Base-by-base conservation (phyloP, 2,888 invertebrate genomes). In the Papilio protenor region DNA sequence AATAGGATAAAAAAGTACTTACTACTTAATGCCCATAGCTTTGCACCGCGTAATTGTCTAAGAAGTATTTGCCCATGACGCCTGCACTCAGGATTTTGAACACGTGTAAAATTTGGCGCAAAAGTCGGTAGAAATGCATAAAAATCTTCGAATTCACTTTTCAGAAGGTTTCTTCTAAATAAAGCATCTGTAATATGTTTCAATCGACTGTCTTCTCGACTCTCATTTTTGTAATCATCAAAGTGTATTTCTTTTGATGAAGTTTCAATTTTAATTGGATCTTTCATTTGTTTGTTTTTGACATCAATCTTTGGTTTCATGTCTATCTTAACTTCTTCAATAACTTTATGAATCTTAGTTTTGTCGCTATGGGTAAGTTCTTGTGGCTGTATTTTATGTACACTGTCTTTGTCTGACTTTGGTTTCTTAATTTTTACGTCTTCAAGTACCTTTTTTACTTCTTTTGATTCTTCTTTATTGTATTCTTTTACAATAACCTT, bases 1-100 rank as follows among this genome's bases (percentile, higher is more conserved):
- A 45, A 61, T 1, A 18, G 12, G 1, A 75, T 66, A 49, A 75
- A 81, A 81, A 40, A 61, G n/a, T 83, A 95, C 96, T 95, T 93
- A 97, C 97, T 97, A 90, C 96, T 96, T 83, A 97, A 89, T 78
- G 97, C 96, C 97, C 97, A 97, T 82, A 97, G 86, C 89, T 96
- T 96, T 80, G 96, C 95, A 76, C 96, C 96, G 49, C 96, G 95
- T 85, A 97, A 89, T 89, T 97, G 96, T 81, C 96, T 94, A 82
- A 96, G 91, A 83, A 96, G 95, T 84, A 97, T 96, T 88, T 96
- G 96, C 78, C 97, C 96, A 82, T 97, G 97, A 86, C 96, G 96
- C 82, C 96, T 95, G 91, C 97, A 97, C 87, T 96, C 96, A 73
- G 95, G 91, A 86, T 96, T 95, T 85, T 95, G 95, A 81, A 96